A percentile compares a stretch with the other conserved stretches of the same genome.
phyloP scores from a whole-genome alignment of 2,888 invertebrate species.

The Drepanosiphum platanoidis region DNA sequence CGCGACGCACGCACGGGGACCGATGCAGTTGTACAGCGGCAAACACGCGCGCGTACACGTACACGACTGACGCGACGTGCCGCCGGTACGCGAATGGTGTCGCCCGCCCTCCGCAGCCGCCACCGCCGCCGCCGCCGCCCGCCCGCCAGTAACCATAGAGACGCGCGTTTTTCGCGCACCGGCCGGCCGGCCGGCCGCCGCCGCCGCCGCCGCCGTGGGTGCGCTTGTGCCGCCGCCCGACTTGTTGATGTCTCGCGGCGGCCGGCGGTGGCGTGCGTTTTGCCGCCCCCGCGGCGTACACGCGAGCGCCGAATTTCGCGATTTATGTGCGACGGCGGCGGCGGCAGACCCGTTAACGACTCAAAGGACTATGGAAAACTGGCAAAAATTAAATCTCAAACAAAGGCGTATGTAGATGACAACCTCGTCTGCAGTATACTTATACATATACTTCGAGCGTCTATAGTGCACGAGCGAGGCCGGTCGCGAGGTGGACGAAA shows the following conservation, averaged over 20 bases:
- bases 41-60: conserved; percentile 60
- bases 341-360: too few relatives aligned
- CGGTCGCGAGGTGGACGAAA: too few relatives aligned
- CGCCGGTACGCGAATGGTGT: conserved; percentile 49
- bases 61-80: conserved; percentile 61
- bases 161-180: conserved; percentile 36
- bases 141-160: conserved; percentile 35
- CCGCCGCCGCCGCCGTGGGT: conserved; percentile 2
- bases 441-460: too few relatives aligned
- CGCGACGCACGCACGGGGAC: too few relatives aligned
- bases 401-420: too few relatives aligned
- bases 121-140: neutral
- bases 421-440: too few relatives aligned
- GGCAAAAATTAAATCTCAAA: too few relatives aligned
- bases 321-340: too few relatives aligned
- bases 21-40: conserved; percentile 35
- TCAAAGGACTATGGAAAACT: too few relatives aligned
- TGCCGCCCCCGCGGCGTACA: neutral
- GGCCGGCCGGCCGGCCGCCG: conserved; percentile 31
- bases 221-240: conserved; percentile 47
- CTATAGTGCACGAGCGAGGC: too few relatives aligned
- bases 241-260: conserved; percentile 56
- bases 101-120: conserved; percentile 17
- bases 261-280: conserved; percentile 2
- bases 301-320: neutral